Evolutionary conservation across 2,888 invertebrate genomes (phyloP).

Genomic region (Cataglyphis albicans): DNA sequence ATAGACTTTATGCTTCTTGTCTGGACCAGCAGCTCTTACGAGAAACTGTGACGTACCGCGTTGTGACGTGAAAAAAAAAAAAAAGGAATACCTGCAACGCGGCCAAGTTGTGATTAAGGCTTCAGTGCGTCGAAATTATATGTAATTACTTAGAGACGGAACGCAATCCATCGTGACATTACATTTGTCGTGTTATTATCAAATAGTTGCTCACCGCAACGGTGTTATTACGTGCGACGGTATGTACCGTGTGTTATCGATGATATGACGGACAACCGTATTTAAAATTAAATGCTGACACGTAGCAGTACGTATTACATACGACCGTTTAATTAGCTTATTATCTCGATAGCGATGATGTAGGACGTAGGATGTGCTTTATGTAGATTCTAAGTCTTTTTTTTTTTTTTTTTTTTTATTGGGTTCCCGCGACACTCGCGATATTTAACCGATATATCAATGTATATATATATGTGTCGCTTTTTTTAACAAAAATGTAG

Average conservation of each 20-base stretch:
- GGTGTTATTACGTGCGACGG: background rate
- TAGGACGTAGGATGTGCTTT: no score
- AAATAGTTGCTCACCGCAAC: slow-evolving; percentile 11
- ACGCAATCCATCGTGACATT: slow-evolving; percentile 17
- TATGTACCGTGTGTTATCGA: background rate
- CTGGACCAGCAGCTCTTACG: background rate
- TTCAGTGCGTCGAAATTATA: slow-evolving; percentile 27
- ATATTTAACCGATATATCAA: background rate
- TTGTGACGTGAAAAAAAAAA: slow-evolving; percentile 1
- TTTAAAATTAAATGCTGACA: slow-evolving; percentile 30
- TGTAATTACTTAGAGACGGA: slow-evolving; percentile 26
- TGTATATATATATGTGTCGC: background rate
- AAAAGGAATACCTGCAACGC: slow-evolving; percentile 14
- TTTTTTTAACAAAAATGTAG: background rate
- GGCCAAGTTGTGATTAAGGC: slow-evolving; percentile 38
- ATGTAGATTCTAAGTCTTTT: slow-evolving; percentile 14
- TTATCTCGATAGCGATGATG: background rate
- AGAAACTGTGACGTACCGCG: slow-evolving; percentile 21
- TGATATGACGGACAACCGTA: slow-evolving; percentile 30
- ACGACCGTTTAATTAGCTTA: slow-evolving; percentile 11
- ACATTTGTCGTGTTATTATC: slow-evolving; percentile 30
- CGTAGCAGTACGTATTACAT: slow-evolving; percentile 35
- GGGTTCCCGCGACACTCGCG: background rate
- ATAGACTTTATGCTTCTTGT: background rate
- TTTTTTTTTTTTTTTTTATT: background rate